These are phyloP conservation scores for Chaetops frenatus DNA, from an alignment of 2,113 vertebrate species.

Conservation along the genomic window DNA sequence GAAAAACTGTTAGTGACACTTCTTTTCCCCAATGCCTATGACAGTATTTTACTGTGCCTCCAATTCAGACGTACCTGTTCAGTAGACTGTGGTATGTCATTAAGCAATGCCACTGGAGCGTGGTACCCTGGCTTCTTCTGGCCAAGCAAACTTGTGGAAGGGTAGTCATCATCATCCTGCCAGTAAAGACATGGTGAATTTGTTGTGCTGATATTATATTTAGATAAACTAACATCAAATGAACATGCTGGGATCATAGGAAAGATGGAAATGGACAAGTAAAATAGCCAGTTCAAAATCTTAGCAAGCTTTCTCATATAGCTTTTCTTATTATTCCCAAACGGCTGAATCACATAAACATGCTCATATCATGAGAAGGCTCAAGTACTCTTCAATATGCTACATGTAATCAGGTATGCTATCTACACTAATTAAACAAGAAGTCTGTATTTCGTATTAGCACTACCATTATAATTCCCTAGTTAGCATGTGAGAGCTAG, in stretches of 20 bases:
- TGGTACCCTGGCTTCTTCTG: constrained; percentile 98
- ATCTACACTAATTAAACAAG: not conserved
- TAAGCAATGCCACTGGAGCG: constrained; percentile 94
- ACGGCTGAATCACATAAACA: not conserved
- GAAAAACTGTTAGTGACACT: not conserved
- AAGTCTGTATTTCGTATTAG: not conserved
- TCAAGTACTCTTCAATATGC: not conserved
- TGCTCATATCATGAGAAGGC: not conserved
- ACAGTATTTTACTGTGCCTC: not conserved
- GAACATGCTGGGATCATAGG: not conserved
- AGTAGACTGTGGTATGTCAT: constrained; percentile 95
- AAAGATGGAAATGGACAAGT: not conserved
- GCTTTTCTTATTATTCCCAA: not conserved
- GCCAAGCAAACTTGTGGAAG: constrained; percentile 89
- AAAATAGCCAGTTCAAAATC: not conserved
- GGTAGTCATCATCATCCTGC: constrained; percentile 95
- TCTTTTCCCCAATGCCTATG: not conserved
- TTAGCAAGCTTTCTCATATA: not conserved
- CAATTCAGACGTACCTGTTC: constrained; percentile 77
- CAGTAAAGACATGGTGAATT: not conserved
- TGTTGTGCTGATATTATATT: not conserved
- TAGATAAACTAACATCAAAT: not conserved
- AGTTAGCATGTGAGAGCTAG: fast-evolving
- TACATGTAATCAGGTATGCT: not conserved
- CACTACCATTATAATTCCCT: fast-evolving